These are phyloP conservation scores for Donacobius atricapilla DNA, from an alignment of 2,113 vertebrate genomes.

Conservation along the genomic window DNA sequence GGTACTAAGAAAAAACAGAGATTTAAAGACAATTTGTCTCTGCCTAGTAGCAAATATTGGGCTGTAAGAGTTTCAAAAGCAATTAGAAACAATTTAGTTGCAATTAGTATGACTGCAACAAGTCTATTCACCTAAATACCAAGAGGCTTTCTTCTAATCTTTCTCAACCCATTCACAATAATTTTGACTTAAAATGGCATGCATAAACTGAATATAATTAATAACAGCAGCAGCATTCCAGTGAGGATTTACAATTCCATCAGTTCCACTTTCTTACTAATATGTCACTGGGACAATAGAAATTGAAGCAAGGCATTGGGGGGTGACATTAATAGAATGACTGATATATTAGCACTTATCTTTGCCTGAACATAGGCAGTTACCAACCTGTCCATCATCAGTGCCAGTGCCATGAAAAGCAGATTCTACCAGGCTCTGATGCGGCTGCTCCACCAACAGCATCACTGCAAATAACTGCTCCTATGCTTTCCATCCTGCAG, in stretches of 20 bases:
- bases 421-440: not conserved
- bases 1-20: not conserved
- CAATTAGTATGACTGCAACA: not conserved
- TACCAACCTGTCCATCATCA: not conserved
- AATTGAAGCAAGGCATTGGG: accelerated
- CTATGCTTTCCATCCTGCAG: accelerated
- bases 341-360: not conserved
- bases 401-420: not conserved
- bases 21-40: not conserved
- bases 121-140: not conserved
- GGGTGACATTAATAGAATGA: not conserved
- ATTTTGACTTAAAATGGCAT: not conserved
- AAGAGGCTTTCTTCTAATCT: not conserved
- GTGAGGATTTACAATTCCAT: not conserved
- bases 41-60: not conserved
- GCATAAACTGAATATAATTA: not conserved
- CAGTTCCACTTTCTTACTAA: not conserved
- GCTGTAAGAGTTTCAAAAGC: not conserved
- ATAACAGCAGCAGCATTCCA: not conserved
- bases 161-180: not conserved
- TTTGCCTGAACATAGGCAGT: not conserved
- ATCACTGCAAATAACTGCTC: not conserved
- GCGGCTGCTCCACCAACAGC: accelerated
- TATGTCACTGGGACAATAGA: not conserved
- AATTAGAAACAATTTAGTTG: too few relatives aligned